Base-by-base conservation (phyloP, 2,113 vertebrate species). In the Anarrhichthys ocellatus region DNA sequence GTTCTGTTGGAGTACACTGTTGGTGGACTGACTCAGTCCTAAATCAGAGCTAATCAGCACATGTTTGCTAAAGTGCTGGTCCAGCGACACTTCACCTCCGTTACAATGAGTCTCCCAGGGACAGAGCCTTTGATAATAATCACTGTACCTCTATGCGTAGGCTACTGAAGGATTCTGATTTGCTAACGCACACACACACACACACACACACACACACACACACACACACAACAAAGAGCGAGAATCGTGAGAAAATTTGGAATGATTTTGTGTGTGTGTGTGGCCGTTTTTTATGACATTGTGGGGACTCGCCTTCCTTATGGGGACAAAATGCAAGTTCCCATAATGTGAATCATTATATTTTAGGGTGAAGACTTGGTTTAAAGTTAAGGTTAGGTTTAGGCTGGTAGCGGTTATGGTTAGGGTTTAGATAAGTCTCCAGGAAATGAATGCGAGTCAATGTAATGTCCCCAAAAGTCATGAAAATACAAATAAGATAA, bases 41-140 rank as follows among this genome's bases (percentile, higher is more conserved):
- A 56, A 87, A 87, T 87, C 72, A 81, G 67, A 63, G 48, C 56
- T 66, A 90, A 88, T 91, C 85, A 89, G 46, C 34, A 38, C 32
- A 36, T 11, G 2, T 2, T 1, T 27, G 7, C n/a, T 34, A 4
- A 70, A 87, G 61, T 73, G 69, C 20, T 15, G 69, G 59, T 76
- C 68, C 40, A 54, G 67, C 46, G 64, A 38, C 74, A 32, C 84
- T 91, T 86, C 27, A 79, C 24, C 50, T 72, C 63, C 22, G 50
- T 56, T 34, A 66, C 40, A 52, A 6, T 4, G 62, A 54, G 20
- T 54, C 54, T 56, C 7, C 9, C 20, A 5, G 24, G 36, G 18
- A 64, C 59, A 29, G 22, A 54, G 20, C 36, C 62, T 67, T 75
- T 89, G 72, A 91, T 90, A 40, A 62, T 63, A 83, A 78, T 83